phyloP scores from a whole-genome alignment of 1,140 invertebrate genomes.

The Pseudoatta argentina region DNA sequence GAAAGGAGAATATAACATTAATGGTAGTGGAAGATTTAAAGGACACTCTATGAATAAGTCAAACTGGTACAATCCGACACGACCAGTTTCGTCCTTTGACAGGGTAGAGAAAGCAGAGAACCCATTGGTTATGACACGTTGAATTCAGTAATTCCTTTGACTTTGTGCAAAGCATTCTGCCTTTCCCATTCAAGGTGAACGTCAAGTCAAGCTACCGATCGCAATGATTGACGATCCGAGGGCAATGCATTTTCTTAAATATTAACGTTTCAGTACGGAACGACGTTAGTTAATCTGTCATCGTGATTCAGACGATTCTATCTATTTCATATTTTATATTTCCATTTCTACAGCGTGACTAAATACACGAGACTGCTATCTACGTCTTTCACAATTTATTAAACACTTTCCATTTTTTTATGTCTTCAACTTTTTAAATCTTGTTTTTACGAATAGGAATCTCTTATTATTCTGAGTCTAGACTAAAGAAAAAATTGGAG shows the following conservation, averaged over 20 bases:
- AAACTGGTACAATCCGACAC: background rate
- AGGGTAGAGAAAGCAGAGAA: background rate
- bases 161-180: background rate
- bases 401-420: slow-evolving; percentile 15
- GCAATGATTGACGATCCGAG: background rate
- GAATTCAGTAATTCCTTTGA: slow-evolving; percentile 20
- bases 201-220: background rate
- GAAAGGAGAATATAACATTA: background rate
- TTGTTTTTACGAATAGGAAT: background rate
- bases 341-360: background rate
- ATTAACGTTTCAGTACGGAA: slow-evolving; percentile 6
- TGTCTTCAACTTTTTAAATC: background rate
- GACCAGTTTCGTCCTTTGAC: slow-evolving; percentile 21
- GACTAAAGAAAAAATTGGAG: background rate
- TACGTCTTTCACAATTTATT: background rate
- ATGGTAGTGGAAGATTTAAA: background rate
- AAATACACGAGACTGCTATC: background rate
- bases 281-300: background rate
- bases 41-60: background rate
- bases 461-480: background rate
- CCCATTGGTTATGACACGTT: background rate
- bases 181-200: background rate
- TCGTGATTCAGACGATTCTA: background rate
- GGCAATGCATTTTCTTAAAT: slow-evolving; percentile 42
- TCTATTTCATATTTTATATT: background rate